These are phyloP conservation scores for Homarus gammarus DNA, from an alignment of 2,888 invertebrate genomes.

Conservation along the genomic window DNA sequence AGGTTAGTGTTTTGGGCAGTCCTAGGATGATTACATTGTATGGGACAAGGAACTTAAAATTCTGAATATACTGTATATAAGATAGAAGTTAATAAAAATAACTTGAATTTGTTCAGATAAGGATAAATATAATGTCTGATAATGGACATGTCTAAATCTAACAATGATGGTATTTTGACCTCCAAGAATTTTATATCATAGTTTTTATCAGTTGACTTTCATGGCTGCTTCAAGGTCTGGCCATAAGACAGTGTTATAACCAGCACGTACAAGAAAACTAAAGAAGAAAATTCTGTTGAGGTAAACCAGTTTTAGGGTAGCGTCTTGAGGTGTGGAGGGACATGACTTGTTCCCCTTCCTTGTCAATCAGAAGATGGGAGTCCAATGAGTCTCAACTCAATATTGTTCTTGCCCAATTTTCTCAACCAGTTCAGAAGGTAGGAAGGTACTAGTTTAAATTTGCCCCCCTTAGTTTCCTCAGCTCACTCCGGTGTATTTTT, in stretches of 20 bases:
- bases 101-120: conserved; percentile 18
- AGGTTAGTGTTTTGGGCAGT: conserved; percentile 33
- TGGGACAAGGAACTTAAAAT: conserved; percentile 37
- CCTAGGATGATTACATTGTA: conserved; percentile 4
- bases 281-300: background rate
- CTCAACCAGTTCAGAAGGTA: conserved; percentile 31
- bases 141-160: background rate
- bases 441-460: conserved; percentile 45
- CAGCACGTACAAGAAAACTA: background rate
- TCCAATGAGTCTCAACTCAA: too few species aligned
- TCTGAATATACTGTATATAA: conserved; percentile 22
- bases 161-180: too few species aligned
- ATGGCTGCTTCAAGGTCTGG: background rate
- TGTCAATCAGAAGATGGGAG: conserved; percentile 1
- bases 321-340: background rate
- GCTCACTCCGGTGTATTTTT: conserved; percentile 59
- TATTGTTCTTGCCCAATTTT: too few species aligned
- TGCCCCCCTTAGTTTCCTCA: conserved; percentile 55
- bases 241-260: background rate
- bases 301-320: background rate
- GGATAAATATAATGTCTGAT: background rate
- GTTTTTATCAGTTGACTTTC: background rate
- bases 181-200: too few species aligned
- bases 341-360: background rate
- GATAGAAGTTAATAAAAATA: conserved; percentile 21